phyloP scores from a whole-genome alignment of 2,888 invertebrate species.

The Ophion ellenae region DNA sequence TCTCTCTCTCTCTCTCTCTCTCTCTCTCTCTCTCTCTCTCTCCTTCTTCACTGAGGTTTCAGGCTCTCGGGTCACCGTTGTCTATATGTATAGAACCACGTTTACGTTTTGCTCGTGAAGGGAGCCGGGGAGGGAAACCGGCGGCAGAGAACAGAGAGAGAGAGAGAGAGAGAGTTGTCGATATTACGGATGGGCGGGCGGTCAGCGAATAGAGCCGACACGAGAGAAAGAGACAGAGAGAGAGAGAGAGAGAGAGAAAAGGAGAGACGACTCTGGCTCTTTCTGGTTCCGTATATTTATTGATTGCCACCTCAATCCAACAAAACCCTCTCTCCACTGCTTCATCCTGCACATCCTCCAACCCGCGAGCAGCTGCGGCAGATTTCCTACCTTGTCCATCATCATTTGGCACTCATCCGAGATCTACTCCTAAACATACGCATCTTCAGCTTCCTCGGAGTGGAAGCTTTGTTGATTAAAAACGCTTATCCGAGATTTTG shows the following conservation, averaged over 20 bases:
- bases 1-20: slow-evolving; percentile 37
- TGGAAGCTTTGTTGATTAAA: neutral
- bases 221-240: slow-evolving; percentile 49
- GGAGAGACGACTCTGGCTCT: slow-evolving; percentile 53
- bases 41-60: slow-evolving; percentile 62
- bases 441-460: neutral
- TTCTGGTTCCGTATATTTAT: slow-evolving; percentile 82
- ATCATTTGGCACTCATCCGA: slow-evolving; percentile 60
- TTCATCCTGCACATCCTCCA: slow-evolving; percentile 60
- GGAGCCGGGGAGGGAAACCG: slow-evolving; percentile 71
- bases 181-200: slow-evolving; percentile 51
- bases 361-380: slow-evolving; percentile 61
- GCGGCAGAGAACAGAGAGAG: slow-evolving; percentile 41
- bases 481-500: neutral
- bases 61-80: slow-evolving; percentile 62
- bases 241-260: slow-evolving; percentile 13
- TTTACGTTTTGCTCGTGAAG: slow-evolving; percentile 47
- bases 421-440: slow-evolving; percentile 54
- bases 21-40: slow-evolving; percentile 57
- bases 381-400: slow-evolving; percentile 64
- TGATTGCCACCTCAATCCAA: slow-evolving; percentile 82
- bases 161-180: slow-evolving; percentile 13
- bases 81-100: slow-evolving; percentile 34
- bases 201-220: slow-evolving; percentile 69
- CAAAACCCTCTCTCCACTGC: slow-evolving; percentile 42